Percentiles rank a stretch among this genome's conserved stretches.
These are phyloP conservation scores for Notamacropus eugenii DNA, from an alignment of 2,797 vertebrate species.

Conservation along the genomic window DNA sequence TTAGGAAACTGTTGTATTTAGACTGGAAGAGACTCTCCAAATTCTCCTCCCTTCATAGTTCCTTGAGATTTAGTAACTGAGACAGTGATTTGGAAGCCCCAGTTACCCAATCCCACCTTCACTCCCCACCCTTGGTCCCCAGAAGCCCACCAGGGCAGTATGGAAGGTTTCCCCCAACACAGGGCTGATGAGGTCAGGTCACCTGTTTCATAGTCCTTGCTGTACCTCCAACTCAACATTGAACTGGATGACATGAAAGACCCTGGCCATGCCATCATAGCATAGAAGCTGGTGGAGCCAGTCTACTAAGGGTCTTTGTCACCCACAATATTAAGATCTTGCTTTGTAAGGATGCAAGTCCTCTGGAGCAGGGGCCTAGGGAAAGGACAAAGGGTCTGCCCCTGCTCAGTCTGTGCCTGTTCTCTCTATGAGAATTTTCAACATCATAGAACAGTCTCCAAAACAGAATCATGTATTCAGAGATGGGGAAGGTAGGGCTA, in stretches of 20 bases:
- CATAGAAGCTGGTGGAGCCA: background rate
- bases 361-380: background rate
- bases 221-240: no score
- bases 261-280: accelerated
- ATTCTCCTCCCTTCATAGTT: background rate
- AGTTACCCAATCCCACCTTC: background rate
- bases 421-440: background rate
- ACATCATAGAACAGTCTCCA: background rate
- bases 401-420: background rate
- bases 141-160: background rate
- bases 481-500: background rate
- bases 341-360: no score
- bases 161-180: no score
- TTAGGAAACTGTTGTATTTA: no score
- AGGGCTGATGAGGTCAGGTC: no score
- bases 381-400: background rate
- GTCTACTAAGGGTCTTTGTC: background rate
- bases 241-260: background rate
- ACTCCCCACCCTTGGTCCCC: no score
- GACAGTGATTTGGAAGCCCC: background rate
- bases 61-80: background rate
- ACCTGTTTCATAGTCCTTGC: no score
- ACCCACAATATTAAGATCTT: no score
- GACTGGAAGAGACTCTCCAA: no score
- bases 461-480: background rate